Evolutionary conservation across 2,888 invertebrate species (phyloP).

Genomic region (Parapristionchus giblindavisi): DNA sequence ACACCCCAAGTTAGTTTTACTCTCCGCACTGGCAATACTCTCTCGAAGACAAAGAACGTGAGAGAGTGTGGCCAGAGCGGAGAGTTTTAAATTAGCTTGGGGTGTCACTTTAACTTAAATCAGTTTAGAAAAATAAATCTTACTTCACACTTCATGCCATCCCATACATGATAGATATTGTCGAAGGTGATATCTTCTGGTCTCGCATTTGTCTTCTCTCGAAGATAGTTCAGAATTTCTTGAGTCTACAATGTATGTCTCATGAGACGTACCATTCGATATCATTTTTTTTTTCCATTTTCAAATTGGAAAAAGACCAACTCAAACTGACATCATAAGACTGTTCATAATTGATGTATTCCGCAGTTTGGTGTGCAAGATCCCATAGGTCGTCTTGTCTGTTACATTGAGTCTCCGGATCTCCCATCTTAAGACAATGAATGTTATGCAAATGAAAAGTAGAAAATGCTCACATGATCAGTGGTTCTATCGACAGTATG

Average conservation of each 20-base stretch:
- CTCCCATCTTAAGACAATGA: background rate
- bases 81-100: too few species aligned
- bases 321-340: too few species aligned
- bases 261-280: background rate
- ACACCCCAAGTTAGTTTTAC: too few species aligned
- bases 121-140: too few species aligned
- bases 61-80: too few species aligned
- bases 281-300: background rate
- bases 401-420: constrained; percentile 43
- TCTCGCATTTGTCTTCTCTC: background rate
- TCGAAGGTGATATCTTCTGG: background rate
- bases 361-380: constrained; percentile 37
- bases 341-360: background rate
- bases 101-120: too few species aligned
- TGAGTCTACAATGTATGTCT: background rate
- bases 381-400: constrained; percentile 48
- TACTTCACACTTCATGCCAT: constrained; percentile 14
- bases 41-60: too few species aligned
- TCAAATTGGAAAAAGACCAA: background rate
- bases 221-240: constrained; percentile 15
- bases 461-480: constrained; percentile 56
- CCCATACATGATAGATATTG: constrained; percentile 9
- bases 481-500: constrained; percentile 56
- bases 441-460: background rate
- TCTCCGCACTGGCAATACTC: too few species aligned